A percentile compares a stretch with the other conserved stretches of the same genome.
Conservation (phyloP, 2,113 vertebrate genomes). For the Anoplopoma fimbria region DNA sequence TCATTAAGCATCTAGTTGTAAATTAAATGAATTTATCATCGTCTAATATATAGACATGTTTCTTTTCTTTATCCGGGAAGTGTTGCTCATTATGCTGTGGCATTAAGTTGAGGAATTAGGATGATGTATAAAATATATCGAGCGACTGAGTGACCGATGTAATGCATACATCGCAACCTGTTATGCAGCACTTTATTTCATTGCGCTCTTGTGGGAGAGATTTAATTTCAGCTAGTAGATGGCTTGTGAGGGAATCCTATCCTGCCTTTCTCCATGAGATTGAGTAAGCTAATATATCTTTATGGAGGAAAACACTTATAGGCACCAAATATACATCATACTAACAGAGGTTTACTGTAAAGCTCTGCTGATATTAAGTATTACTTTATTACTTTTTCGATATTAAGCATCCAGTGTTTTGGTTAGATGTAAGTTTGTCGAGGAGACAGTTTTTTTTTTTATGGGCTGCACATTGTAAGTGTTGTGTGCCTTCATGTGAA, state of each 20-base stretch:
- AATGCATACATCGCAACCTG: conserved; percentile 3
- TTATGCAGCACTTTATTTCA: conserved; percentile 36
- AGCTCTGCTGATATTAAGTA: conserved; percentile 37
- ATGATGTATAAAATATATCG: not conserved
- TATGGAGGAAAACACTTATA: conserved; percentile 55
- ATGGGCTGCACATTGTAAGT: not conserved
- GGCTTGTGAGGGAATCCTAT: conserved; percentile 24
- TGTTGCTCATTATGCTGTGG: not conserved
- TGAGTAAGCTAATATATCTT: conserved; percentile 59
- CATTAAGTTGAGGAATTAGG: not conserved
- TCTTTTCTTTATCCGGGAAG: not conserved
- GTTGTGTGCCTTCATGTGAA: not conserved
- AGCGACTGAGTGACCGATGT: conserved; percentile 12
- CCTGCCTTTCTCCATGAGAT: conserved; percentile 42
- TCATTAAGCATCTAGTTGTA: not conserved
- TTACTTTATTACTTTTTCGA: not conserved
- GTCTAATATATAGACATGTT: not conserved
- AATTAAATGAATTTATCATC: not conserved
- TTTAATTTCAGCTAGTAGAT: conserved; percentile 57
- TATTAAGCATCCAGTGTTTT: conserved; percentile 12
- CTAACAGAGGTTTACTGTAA: conserved; percentile 41
- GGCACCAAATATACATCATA: conserved; percentile 32
- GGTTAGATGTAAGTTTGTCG: conserved; percentile 28
- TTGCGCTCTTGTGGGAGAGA: conserved; percentile 9
- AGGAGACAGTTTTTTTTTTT: not conserved